These are phyloP conservation scores for Drosophila azteca DNA, from an alignment of 1,140 invertebrate species.

Conservation along the genomic window DNA sequence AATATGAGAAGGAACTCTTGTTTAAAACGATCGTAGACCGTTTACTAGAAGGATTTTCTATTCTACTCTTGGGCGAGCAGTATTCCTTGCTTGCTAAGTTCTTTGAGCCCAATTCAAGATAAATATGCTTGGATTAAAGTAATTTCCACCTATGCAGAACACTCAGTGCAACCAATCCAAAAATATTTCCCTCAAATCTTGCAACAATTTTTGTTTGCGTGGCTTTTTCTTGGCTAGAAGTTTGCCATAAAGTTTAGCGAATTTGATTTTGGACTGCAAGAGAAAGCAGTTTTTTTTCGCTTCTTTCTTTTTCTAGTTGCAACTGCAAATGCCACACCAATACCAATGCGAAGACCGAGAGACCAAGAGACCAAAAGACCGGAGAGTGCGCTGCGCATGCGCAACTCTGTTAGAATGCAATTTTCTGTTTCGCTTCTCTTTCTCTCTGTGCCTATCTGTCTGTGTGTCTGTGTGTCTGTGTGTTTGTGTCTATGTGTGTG, in stretches of 20 bases:
- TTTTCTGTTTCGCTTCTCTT: slow-evolving; percentile 77
- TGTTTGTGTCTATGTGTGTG: slow-evolving; percentile 35
- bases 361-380: slow-evolving; percentile 15
- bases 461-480: slow-evolving; percentile 27
- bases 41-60: too few species aligned
- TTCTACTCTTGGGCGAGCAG: too few species aligned
- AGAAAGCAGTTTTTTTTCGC: slow-evolving; percentile 75
- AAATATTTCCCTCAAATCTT: slow-evolving; percentile 10
- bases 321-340: slow-evolving; percentile 55
- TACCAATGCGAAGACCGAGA: slow-evolving; percentile 28
- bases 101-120: too few species aligned
- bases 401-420: slow-evolving; percentile 77
- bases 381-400: slow-evolving; percentile 64
- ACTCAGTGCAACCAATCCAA: too few species aligned
- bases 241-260: slow-evolving; percentile 68
- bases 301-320: slow-evolving; percentile 55
- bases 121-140: too few species aligned
- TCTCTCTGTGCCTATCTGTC: slow-evolving; percentile 28
- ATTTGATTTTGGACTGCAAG: slow-evolving; percentile 76
- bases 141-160: too few species aligned
- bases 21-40: too few species aligned
- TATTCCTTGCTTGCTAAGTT: too few species aligned
- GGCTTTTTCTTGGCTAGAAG: slow-evolving; percentile 47
- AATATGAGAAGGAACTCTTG: too few species aligned
- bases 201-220: slow-evolving; percentile 25